These are phyloP conservation scores for Drosophila neocordata DNA, from an alignment of 1,140 invertebrate species.

Conservation along the genomic window DNA sequence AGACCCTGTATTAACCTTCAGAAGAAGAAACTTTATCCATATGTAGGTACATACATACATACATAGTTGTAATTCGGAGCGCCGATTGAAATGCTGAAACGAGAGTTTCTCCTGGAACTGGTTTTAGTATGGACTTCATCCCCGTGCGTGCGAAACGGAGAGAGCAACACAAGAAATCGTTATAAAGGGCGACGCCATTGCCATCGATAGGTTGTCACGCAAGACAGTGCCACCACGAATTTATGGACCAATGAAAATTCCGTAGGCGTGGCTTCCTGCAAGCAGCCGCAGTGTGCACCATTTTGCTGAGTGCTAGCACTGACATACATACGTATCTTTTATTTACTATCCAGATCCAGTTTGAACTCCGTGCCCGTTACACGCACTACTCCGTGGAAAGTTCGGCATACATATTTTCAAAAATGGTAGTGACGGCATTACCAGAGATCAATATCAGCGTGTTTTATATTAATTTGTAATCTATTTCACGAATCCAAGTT, in stretches of 20 bases:
- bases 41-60: too few relatives aligned
- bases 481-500: neutral
- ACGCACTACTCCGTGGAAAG: slow-evolving; percentile 26
- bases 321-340: slow-evolving; percentile 7
- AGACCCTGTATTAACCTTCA: slow-evolving; percentile 12
- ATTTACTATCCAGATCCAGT: slow-evolving; percentile 45
- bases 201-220: neutral
- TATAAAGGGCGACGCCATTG: slow-evolving; percentile 7
- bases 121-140: neutral
- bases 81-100: neutral
- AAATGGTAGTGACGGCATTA: slow-evolving; percentile 3
- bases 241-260: slow-evolving; percentile 10
- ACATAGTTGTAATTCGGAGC: neutral
- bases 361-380: slow-evolving; percentile 41
- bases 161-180: neutral
- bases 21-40: neutral
- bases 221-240: neutral
- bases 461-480: neutral
- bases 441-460: neutral
- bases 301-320: slow-evolving; percentile 11
- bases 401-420: neutral
- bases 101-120: slow-evolving; percentile 1
- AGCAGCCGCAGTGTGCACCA: slow-evolving; percentile 7
- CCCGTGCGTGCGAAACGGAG: neutral
- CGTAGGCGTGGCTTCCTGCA: slow-evolving; percentile 15